A percentile compares a stretch with the other conserved stretches of the same genome.
Evolutionary conservation across 2,113 vertebrate species (phyloP).

Genomic region (Sitta europaea): DNA sequence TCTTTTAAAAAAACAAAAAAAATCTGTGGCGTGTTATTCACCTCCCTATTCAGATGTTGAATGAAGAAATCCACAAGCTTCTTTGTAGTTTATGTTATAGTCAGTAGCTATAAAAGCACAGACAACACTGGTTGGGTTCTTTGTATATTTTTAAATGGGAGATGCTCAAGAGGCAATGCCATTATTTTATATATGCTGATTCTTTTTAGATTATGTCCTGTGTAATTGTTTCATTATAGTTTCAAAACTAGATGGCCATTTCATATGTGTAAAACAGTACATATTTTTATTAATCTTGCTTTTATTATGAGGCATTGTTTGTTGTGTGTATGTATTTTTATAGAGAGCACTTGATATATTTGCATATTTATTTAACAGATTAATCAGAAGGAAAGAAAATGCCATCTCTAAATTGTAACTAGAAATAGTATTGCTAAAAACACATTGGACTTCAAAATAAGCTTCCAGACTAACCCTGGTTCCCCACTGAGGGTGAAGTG

Average conservation of each 20-base stretch:
- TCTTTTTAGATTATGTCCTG: neutral
- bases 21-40: neutral
- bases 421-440: neutral
- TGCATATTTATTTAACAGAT: conserved; percentile 57
- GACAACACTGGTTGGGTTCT: neutral
- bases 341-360: conserved; percentile 18
- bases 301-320: conserved; percentile 9
- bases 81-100: neutral
- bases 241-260: conserved; percentile 11
- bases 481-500: neutral
- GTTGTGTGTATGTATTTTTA: neutral
- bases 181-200: conserved; percentile 21
- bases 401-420: neutral
- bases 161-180: neutral
- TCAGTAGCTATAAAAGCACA: neutral
- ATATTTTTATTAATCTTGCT: neutral
- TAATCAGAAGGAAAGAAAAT: neutral
- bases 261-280: conserved; percentile 7
- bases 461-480: neutral
- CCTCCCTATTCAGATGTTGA: neutral
- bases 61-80: neutral
- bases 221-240: conserved; percentile 4
- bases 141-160: neutral
- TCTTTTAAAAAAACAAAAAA: neutral
- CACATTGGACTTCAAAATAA: neutral